These are phyloP conservation scores for Poicephalus gulielmi DNA, from an alignment of 2,113 vertebrate genomes.

Conservation along the genomic window DNA sequence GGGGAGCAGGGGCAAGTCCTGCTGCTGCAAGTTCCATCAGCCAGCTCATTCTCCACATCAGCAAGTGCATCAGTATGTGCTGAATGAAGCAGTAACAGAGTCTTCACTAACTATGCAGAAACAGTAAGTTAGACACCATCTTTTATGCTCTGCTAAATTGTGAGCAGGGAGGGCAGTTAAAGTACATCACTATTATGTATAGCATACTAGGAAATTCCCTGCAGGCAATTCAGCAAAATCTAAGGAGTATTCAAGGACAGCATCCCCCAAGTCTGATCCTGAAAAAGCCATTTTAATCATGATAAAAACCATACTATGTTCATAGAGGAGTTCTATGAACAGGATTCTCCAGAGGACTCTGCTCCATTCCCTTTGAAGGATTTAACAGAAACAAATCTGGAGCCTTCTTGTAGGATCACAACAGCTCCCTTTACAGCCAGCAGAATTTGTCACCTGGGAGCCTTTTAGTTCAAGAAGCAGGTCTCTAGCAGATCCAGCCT, in stretches of 20 bases:
- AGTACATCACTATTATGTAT: background rate
- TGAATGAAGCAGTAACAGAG: background rate
- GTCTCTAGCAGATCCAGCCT: background rate
- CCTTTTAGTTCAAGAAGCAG: background rate
- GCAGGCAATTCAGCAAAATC: background rate
- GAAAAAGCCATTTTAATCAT: background rate
- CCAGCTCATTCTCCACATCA: background rate
- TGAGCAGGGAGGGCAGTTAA: background rate
- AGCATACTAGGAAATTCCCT: background rate
- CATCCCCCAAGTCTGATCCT: background rate
- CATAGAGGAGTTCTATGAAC: background rate
- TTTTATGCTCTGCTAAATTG: background rate
- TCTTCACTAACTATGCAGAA: rapidly evolving
- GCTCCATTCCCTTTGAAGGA: background rate
- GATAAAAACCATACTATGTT: background rate
- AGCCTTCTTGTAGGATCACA: background rate
- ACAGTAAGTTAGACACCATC: background rate
- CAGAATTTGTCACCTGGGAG: background rate
- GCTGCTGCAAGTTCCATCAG: background rate
- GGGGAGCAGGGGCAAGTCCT: background rate
- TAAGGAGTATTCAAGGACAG: background rate
- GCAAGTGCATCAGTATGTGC: rapidly evolving
- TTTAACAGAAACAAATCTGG: background rate
- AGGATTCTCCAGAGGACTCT: background rate
- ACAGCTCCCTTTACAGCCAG: background rate